Evolutionary conservation across 2,113 vertebrate genomes (phyloP).

Genomic region (Amphiprion ocellaris): DNA sequence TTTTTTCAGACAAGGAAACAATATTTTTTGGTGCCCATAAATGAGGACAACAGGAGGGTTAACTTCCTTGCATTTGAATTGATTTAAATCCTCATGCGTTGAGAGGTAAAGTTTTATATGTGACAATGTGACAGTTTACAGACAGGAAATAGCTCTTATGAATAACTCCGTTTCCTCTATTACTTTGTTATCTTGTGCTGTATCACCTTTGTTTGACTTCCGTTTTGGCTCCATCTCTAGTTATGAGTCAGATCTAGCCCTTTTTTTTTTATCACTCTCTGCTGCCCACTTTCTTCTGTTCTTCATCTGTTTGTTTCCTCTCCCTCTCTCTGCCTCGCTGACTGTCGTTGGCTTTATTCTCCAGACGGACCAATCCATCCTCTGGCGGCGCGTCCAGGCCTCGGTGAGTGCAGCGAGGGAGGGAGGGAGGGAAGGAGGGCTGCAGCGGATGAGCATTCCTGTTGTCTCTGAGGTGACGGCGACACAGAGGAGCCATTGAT

Average conservation of each 20-base stretch:
- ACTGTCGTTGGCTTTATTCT: conserved; percentile 27
- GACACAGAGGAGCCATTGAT: conserved; percentile 79
- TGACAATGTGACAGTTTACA: no score
- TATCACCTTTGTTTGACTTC: background rate
- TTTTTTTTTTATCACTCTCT: background rate
- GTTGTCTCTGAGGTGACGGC: conserved; percentile 79
- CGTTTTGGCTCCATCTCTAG: background rate
- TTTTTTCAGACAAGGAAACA: no score
- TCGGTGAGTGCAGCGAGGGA: conserved; percentile 15
- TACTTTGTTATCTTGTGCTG: background rate
- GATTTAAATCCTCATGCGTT: no score
- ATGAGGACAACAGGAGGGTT: no score
- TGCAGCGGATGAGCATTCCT: conserved; percentile 70
- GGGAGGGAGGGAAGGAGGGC: conserved; percentile 15
- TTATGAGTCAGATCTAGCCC: conserved; percentile 22
- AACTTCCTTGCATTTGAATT: no score
- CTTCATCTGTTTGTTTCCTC: background rate
- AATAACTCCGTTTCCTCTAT: background rate
- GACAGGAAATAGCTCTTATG: background rate
- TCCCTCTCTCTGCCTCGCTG: background rate
- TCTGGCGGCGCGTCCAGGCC: conserved; percentile 2
- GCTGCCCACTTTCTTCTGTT: background rate
- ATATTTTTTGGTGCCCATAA: no score
- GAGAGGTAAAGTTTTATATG: no score
- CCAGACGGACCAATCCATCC: conserved; percentile 29